These are phyloP conservation scores for Mareca penelope DNA, from an alignment of 2,797 vertebrate species.

Conservation along the genomic window DNA sequence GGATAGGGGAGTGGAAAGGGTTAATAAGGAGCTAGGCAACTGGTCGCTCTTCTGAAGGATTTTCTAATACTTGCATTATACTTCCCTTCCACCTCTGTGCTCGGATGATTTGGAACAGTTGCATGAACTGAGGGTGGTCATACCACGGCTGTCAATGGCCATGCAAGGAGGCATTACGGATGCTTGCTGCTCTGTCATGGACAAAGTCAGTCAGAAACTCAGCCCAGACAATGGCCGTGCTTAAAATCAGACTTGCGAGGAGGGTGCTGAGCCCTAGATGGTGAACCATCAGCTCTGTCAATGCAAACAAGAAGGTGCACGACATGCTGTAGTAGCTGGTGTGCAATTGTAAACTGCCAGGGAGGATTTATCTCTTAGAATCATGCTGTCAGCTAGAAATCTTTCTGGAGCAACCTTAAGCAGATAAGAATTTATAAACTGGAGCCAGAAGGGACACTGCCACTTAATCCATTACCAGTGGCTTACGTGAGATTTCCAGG, in stretches of 20 bases:
- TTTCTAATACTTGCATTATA: neutral
- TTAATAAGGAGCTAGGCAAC: neutral
- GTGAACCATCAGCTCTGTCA: neutral
- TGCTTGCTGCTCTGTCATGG: neutral
- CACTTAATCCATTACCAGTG: slow-evolving; percentile 44
- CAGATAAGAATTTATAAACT: slow-evolving; percentile 57
- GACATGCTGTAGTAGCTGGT: slow-evolving; percentile 20
- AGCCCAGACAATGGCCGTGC: slow-evolving; percentile 9
- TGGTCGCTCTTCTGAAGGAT: neutral
- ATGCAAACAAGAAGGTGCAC: slow-evolving; percentile 7
- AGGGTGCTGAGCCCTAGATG: neutral
- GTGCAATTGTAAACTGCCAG: slow-evolving; percentile 52
- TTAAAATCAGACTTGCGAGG: slow-evolving; percentile 29
- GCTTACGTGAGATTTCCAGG: slow-evolving; percentile 19
- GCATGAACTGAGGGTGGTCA: neutral
- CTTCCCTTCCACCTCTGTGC: neutral
- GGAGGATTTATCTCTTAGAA: slow-evolving; percentile 58
- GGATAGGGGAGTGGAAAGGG: neutral
- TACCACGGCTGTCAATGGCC: neutral
- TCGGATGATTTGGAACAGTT: neutral
- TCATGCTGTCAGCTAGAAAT: slow-evolving; percentile 51
- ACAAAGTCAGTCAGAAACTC: slow-evolving; percentile 28
- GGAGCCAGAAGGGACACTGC: slow-evolving; percentile 36
- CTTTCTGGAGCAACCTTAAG: slow-evolving; percentile 53
- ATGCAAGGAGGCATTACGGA: neutral